Evolutionary conservation across 2,888 invertebrate species (phyloP).

Genomic region (Sylvicola cinctus): DNA sequence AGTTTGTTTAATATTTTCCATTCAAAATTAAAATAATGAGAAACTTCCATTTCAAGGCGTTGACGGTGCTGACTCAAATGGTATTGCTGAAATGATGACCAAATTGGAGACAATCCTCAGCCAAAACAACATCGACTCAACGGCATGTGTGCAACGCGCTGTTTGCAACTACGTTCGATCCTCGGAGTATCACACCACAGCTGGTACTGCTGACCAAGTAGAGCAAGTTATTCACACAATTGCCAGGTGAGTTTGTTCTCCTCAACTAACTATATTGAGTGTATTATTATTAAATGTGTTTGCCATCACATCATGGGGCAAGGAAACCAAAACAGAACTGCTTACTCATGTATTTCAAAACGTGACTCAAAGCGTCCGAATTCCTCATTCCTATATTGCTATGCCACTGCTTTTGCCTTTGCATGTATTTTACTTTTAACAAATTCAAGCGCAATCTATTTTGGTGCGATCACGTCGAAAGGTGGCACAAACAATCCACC

Average conservation of each 20-base stretch:
- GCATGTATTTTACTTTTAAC: too few species aligned
- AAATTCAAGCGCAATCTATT: too few species aligned
- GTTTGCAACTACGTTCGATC: conserved; percentile 52
- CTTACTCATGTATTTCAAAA: too few species aligned
- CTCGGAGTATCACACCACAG: conserved; percentile 39
- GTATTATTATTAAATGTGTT: too few species aligned
- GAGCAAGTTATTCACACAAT: conserved; percentile 39
- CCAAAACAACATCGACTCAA: conserved; percentile 49
- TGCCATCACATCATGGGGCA: too few species aligned
- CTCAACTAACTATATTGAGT: conserved; percentile 1
- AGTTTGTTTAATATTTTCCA: conserved; percentile 18
- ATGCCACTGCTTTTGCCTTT: too few species aligned
- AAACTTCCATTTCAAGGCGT: not conserved
- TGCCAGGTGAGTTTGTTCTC: conserved; percentile 32
- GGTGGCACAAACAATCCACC: too few species aligned
- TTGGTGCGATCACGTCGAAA: too few species aligned
- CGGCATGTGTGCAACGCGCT: conserved; percentile 46
- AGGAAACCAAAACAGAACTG: too few species aligned
- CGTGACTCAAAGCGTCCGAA: too few species aligned
- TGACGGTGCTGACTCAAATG: conserved; percentile 33
- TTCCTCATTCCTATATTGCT: too few species aligned
- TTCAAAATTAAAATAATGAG: not conserved
- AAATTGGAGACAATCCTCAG: conserved; percentile 43
- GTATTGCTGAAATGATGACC: conserved; percentile 39
- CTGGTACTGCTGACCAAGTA: conserved; percentile 39